A percentile compares a stretch with the other conserved stretches of the same genome.
Evolutionary conservation across 2,797 vertebrate genomes (phyloP).

Genomic region (Sebastes trivittatus): DNA sequence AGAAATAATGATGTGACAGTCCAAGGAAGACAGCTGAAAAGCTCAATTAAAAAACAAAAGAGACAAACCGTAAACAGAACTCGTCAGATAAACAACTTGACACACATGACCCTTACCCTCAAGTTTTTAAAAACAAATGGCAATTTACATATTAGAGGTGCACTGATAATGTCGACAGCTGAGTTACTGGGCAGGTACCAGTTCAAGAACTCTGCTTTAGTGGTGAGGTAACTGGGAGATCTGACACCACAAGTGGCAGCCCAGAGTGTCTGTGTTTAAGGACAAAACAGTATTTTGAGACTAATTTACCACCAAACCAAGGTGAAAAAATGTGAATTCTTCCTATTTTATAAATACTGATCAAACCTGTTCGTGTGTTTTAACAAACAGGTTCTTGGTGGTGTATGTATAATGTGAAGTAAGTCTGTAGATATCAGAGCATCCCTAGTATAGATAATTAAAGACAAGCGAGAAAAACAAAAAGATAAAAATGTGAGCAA

Average conservation of each 20-base stretch:
- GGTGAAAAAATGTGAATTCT: background rate
- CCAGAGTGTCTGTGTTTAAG: background rate
- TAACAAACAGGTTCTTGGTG: background rate
- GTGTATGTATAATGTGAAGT: background rate
- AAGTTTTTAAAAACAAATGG: conserved; percentile 79
- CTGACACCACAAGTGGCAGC: background rate
- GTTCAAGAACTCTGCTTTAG: background rate
- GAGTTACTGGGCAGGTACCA: background rate
- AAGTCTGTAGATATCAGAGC: conserved; percentile 45
- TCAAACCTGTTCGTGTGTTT: background rate
- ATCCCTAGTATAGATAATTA: conserved; percentile 58
- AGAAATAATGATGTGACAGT: conserved; percentile 68
- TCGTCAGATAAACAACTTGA: conserved; percentile 63
- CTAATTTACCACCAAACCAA: conserved; percentile 14
- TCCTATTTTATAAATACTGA: conserved; percentile 15
- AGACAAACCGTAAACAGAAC: conserved; percentile 73
- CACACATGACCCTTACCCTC: conserved; percentile 71
- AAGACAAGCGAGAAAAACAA: conserved; percentile 55
- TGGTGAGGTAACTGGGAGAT: background rate
- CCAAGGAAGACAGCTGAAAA: conserved; percentile 66
- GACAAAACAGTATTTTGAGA: background rate
- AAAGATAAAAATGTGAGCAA: conserved; percentile 56
- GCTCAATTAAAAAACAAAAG: conserved; percentile 33
- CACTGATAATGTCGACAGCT: conserved; percentile 26
- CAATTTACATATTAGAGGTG: conserved; percentile 65